These are phyloP conservation scores for Clavelina lepadiformis DNA, from an alignment of 23 tunicate genomes.

Conservation along the genomic window DNA sequence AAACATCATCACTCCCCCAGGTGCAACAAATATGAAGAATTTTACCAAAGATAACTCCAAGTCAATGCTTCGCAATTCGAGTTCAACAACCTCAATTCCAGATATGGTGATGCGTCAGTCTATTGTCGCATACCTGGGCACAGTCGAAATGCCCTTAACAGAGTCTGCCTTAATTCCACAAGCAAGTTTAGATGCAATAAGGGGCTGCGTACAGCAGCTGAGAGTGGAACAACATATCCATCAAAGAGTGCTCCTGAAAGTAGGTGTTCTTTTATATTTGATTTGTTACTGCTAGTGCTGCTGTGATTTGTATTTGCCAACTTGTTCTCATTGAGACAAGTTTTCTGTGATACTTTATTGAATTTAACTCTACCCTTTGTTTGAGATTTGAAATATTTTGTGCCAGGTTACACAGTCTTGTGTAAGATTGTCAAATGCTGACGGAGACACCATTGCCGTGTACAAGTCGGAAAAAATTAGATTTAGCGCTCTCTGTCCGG, in stretches of 20 bases:
- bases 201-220: constrained; percentile 46
- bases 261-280: not conserved
- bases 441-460: constrained; percentile 46
- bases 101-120: constrained; percentile 40
- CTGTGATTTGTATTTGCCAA: too few species aligned
- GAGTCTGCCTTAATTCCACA: not conserved
- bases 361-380: too few species aligned
- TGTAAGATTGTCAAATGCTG: constrained; percentile 64
- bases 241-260: constrained; percentile 69
- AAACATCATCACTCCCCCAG: constrained; percentile 5
- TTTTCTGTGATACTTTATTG: too few species aligned
- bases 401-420: constrained; percentile 61
- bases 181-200: constrained; percentile 38
- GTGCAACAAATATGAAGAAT: not conserved
- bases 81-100: not conserved
- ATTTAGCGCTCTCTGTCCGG: constrained; percentile 33
- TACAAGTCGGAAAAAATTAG: constrained; percentile 30
- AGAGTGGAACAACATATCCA: constrained; percentile 79
- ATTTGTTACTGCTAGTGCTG: too few species aligned
- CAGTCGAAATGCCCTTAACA: constrained; percentile 24
- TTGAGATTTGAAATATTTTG: not conserved
- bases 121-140: constrained; percentile 73
- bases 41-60: not conserved
- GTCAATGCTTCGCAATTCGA: constrained; percentile 7
- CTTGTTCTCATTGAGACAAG: too few species aligned